These are phyloP conservation scores for Nasalis larvatus DNA, from an alignment of 2,113 vertebrate genomes.

Conservation along the genomic window DNA sequence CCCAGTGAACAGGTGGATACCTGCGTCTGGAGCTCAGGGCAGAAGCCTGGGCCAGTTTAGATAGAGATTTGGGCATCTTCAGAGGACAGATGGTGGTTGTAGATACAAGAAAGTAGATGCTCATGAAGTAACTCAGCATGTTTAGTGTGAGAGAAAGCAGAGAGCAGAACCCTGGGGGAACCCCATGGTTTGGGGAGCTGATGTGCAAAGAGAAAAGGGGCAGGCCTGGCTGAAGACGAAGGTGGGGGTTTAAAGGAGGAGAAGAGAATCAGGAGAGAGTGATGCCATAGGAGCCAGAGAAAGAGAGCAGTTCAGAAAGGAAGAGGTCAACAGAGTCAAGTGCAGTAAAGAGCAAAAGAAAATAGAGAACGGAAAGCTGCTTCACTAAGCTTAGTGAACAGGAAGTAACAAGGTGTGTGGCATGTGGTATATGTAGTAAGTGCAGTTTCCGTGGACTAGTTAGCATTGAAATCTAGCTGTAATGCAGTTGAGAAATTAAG, in stretches of 20 bases:
- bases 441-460: not conserved
- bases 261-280: not conserved
- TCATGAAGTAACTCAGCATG: not conserved
- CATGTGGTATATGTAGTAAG: fast-evolving
- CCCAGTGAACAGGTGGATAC: no score
- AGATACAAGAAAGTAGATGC: not conserved
- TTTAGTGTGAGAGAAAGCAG: not conserved
- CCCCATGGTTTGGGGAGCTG: not conserved
- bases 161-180: not conserved
- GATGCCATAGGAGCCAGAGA: not conserved
- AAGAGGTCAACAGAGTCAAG: not conserved
- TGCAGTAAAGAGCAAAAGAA: not conserved
- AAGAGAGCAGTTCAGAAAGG: not conserved
- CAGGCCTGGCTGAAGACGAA: not conserved
- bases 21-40: not conserved
- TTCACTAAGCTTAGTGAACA: fast-evolving
- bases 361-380: not conserved
- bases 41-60: not conserved
- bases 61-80: not conserved
- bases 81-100: not conserved
- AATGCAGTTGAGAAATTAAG: not conserved
- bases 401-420: fast-evolving
- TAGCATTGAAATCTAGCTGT: not conserved
- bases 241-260: not conserved
- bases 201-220: not conserved